A percentile compares a stretch with the other conserved stretches of the same genome.
phyloP scores from a whole-genome alignment of 1,140 invertebrate genomes.

The Eulimnadia texana region DNA sequence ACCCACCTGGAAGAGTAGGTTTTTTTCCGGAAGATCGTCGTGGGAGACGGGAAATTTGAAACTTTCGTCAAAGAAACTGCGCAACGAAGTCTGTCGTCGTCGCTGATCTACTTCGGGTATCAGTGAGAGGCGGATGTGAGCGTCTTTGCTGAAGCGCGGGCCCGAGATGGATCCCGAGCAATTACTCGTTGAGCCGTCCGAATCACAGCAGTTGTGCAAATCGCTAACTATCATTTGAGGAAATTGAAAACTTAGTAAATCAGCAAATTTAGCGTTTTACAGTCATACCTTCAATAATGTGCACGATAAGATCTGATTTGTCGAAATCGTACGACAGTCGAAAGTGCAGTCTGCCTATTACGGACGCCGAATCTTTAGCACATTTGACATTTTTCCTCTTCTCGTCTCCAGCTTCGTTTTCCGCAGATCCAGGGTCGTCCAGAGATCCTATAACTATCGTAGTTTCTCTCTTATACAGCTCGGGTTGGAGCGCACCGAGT shows the following conservation, averaged over 20 bases:
- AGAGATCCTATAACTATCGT: conserved; percentile 29
- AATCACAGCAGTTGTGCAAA: background rate
- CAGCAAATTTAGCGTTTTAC: background rate
- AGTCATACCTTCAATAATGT: conserved; percentile 75
- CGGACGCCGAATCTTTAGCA: background rate
- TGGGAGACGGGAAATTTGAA: conserved; percentile 73
- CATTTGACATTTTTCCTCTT: no score
- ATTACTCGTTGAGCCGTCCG: background rate
- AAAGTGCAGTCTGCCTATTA: conserved; percentile 60
- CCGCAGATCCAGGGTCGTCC: conserved; percentile 17
- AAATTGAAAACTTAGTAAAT: no score
- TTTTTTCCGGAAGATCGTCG: conserved; percentile 58
- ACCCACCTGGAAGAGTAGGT: conserved; percentile 50
- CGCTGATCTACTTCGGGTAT: conserved; percentile 66
- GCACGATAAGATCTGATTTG: conserved; percentile 69
- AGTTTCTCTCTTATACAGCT: conserved; percentile 47
- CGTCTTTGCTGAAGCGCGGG: conserved; percentile 35
- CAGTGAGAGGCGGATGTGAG: conserved; percentile 60
- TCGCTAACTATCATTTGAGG: background rate
- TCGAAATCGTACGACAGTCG: conserved; percentile 79
- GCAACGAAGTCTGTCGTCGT: conserved; percentile 51
- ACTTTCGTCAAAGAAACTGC: conserved; percentile 65
- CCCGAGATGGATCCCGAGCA: background rate
- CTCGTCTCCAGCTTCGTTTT: background rate
- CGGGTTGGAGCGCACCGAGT: conserved; percentile 68